These are phyloP conservation scores for Aleiodes alternator DNA, from an alignment of 2,888 invertebrate genomes.

Conservation along the genomic window DNA sequence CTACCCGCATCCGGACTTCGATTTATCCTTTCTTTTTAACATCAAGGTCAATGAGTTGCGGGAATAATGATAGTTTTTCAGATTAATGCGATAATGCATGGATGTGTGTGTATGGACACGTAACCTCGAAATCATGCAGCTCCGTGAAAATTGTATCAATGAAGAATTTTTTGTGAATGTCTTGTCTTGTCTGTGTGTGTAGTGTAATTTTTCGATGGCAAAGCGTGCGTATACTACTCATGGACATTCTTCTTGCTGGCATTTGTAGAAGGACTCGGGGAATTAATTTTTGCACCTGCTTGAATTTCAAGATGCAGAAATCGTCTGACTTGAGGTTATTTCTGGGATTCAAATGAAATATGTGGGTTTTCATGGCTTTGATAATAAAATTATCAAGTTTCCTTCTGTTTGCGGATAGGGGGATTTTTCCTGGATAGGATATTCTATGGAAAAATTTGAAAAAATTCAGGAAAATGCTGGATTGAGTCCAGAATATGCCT, in stretches of 20 bases:
- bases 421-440: no score
- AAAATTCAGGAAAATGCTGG: not conserved
- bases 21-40: not conserved
- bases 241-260: slow-evolving; percentile 1
- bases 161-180: slow-evolving; percentile 17
- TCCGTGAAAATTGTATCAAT: slow-evolving; percentile 8
- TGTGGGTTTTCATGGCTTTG: no score
- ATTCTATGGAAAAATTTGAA: no score
- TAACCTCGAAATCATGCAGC: slow-evolving; percentile 30
- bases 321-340: not conserved
- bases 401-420: no score
- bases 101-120: not conserved
- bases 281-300: slow-evolving; percentile 24
- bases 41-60: not conserved
- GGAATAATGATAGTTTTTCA: not conserved
- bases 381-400: no score
- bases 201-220: slow-evolving; percentile 12
- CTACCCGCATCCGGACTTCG: slow-evolving; percentile 34
- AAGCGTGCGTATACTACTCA: slow-evolving; percentile 17
- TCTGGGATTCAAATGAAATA: not conserved
- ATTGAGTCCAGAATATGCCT: not conserved
- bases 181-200: not conserved
- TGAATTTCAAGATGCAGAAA: not conserved
- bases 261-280: slow-evolving; percentile 1
- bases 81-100: slow-evolving; percentile 2